A percentile compares a stretch with the other conserved stretches of the same genome.
These are phyloP conservation scores for Notothenia rossii DNA, from an alignment of 2,113 vertebrate species.

Conservation along the genomic window DNA sequence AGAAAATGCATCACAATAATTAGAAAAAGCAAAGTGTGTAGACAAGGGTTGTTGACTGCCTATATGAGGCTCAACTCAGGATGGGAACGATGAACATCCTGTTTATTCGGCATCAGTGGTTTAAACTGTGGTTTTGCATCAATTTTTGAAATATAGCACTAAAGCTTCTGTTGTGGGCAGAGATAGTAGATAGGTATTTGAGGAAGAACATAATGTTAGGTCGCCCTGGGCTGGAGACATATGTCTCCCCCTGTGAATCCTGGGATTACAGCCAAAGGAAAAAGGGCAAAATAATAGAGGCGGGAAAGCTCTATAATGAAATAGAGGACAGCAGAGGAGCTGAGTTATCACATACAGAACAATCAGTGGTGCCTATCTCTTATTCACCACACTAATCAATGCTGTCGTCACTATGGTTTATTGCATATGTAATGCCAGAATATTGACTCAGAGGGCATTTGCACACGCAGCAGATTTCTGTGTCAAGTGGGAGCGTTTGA, in stretches of 20 bases:
- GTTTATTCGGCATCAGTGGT: constrained; percentile 7
- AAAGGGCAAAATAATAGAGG: constrained; percentile 64
- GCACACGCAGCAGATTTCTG: constrained; percentile 62
- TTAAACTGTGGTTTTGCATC: constrained; percentile 19
- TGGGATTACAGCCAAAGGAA: constrained; percentile 72
- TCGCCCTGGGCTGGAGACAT: constrained; percentile 62
- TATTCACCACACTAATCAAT: constrained; percentile 73
- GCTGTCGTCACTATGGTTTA: constrained; percentile 69
- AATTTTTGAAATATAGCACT: not conserved
- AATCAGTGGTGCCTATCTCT: constrained; percentile 66
- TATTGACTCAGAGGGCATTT: constrained; percentile 64
- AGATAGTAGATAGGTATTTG: constrained; percentile 49
- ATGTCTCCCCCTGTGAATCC: constrained; percentile 71
- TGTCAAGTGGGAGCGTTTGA: constrained; percentile 12
- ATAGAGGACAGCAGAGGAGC: constrained; percentile 67
- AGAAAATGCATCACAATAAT: constrained; percentile 45
- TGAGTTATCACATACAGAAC: constrained; percentile 73
- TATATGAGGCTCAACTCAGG: not conserved
- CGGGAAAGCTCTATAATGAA: constrained; percentile 64
- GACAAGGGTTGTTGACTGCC: constrained; percentile 8
- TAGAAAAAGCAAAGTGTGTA: constrained; percentile 24
- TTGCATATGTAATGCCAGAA: constrained; percentile 62
- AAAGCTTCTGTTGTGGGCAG: constrained; percentile 5
- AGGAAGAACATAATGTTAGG: constrained; percentile 68
- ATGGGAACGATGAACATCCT: constrained; percentile 7